A percentile compares a stretch with the other conserved stretches of the same genome.
Conservation (phyloP, 2,888 invertebrate genomes). For the Meganola albula region DNA sequence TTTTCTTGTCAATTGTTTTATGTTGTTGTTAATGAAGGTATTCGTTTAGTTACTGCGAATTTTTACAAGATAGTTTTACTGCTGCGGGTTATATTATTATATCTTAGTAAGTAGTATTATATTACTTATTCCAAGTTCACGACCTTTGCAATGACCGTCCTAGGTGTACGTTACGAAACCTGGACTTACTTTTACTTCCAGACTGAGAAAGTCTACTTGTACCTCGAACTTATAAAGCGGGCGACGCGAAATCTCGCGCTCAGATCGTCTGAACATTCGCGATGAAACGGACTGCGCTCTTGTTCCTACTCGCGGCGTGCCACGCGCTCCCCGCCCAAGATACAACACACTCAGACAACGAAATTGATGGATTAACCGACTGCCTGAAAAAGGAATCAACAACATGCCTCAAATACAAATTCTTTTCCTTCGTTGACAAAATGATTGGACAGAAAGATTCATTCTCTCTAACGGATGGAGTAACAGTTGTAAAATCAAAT, state of each 20-base stretch:
- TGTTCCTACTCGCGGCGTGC: conserved; percentile 66
- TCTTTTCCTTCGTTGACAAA: conserved; percentile 91
- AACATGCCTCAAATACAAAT: conserved; percentile 90
- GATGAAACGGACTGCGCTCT: conserved; percentile 59
- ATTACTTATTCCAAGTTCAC: conserved; percentile 40
- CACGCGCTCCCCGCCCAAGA: conserved; percentile 84
- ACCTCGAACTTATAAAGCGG: conserved; percentile 56
- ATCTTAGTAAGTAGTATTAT: too few relatives aligned
- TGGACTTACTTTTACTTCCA: conserved; percentile 71
- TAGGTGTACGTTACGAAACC: conserved; percentile 68
- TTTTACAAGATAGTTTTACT: too few relatives aligned
- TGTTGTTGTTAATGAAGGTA: too few relatives aligned
- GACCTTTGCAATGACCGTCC: conserved; percentile 51
- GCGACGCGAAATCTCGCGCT: conserved; percentile 46
- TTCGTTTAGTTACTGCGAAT: too few relatives aligned
- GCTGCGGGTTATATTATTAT: too few relatives aligned
- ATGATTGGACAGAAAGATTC: conserved; percentile 88
- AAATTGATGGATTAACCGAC: conserved; percentile 87
- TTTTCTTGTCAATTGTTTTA: too few relatives aligned
- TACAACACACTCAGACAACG: conserved; percentile 83
- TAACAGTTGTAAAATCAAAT: conserved; percentile 87
- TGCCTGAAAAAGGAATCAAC: conserved; percentile 90
- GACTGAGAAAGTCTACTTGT: conserved; percentile 68
- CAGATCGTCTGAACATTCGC: conserved; percentile 55
- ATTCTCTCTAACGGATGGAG: conserved; percentile 88